phyloP scores from a whole-genome alignment of 1,140 invertebrate genomes.

The Anastrepha obliqua region DNA sequence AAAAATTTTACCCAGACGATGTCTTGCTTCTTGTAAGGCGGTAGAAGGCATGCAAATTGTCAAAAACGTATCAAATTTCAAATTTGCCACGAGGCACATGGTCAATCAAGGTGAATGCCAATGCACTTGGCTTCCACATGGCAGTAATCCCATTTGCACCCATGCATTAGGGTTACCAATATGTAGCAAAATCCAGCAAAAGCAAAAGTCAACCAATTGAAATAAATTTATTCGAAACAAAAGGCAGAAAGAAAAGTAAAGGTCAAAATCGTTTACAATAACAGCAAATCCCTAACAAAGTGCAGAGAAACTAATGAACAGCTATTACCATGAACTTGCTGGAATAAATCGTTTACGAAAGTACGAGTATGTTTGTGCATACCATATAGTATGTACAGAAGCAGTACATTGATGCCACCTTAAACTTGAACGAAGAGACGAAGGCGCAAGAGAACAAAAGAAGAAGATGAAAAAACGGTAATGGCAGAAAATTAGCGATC shows the following conservation, averaged over 20 bases:
- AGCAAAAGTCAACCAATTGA: background rate
- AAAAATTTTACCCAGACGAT: too few species aligned
- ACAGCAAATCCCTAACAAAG: background rate
- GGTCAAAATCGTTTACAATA: background rate
- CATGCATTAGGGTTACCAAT: background rate
- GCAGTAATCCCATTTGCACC: background rate
- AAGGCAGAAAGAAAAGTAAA: background rate
- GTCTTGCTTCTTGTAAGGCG: too few species aligned
- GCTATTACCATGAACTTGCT: slow-evolving; percentile 16
- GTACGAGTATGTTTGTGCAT: background rate
- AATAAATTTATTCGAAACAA: background rate
- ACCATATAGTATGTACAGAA: too few species aligned
- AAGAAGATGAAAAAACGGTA: background rate
- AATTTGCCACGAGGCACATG: background rate
- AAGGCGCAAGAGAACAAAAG: background rate
- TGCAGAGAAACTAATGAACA: background rate
- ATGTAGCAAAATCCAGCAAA: background rate
- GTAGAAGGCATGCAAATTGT: too few species aligned
- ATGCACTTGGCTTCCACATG: background rate
- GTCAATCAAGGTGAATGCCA: slow-evolving; percentile 23
- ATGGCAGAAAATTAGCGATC: background rate
- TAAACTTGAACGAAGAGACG: background rate
- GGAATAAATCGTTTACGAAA: background rate
- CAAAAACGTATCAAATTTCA: background rate
- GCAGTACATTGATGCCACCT: background rate